Evolutionary conservation across 2,797 vertebrate genomes (phyloP).

Genomic region (Peromyscus attwateri): DNA sequence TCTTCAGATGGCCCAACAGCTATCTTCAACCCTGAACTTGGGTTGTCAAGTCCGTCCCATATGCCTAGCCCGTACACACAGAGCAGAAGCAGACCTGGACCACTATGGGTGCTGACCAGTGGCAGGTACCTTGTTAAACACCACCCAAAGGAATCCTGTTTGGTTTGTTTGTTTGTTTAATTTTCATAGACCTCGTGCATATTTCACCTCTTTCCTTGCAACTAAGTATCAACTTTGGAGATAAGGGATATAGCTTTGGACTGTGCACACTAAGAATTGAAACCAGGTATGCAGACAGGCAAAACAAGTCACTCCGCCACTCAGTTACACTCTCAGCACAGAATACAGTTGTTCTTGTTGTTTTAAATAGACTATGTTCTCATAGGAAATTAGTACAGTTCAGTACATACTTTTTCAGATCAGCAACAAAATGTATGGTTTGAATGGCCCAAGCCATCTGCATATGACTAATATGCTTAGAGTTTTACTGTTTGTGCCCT

Average conservation of each 20-base stretch:
- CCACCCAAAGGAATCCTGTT: background rate
- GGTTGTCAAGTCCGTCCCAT: background rate
- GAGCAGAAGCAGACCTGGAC: background rate
- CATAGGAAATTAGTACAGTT: background rate
- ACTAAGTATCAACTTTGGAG: conserved; percentile 55
- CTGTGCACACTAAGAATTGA: background rate
- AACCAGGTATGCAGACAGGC: too few species aligned
- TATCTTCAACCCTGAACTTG: background rate
- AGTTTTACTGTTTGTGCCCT: conserved; percentile 38
- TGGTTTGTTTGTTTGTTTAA: background rate
- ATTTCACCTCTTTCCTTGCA: background rate
- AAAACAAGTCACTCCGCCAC: background rate
- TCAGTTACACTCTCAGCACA: background rate
- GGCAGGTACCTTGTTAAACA: background rate
- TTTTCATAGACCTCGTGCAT: background rate
- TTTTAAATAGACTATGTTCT: conserved; percentile 59
- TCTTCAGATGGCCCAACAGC: background rate
- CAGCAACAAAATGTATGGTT: conserved; percentile 37
- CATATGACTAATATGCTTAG: background rate
- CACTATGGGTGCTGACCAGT: background rate
- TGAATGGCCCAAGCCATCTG: conserved; percentile 3
- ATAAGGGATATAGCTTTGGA: background rate
- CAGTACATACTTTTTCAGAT: conserved; percentile 45
- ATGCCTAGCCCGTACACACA: background rate
- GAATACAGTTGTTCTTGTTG: background rate